phyloP scores from a whole-genome alignment of 2,888 invertebrate genomes.

The Drosophila neutralis region DNA sequence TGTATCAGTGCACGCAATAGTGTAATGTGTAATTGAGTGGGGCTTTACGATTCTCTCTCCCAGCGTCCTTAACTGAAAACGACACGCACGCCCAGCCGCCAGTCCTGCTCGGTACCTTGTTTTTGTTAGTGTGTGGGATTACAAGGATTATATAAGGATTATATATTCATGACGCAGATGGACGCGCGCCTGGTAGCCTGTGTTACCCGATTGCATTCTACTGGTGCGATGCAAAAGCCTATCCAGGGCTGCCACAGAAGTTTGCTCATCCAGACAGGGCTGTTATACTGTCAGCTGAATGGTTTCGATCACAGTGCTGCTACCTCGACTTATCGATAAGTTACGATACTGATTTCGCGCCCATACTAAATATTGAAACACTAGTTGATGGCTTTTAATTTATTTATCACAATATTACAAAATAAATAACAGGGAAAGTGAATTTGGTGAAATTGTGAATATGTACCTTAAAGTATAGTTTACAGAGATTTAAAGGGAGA shows the following conservation, averaged over 20 bases:
- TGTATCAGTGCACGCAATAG: constrained; percentile 45
- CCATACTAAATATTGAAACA: constrained; percentile 3
- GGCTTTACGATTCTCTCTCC: not conserved
- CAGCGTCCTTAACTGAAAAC: constrained; percentile 57
- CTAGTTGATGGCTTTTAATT: constrained; percentile 12
- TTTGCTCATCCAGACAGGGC: constrained; percentile 8
- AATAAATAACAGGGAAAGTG: constrained; percentile 17
- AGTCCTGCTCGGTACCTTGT: constrained; percentile 72
- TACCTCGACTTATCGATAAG: constrained; percentile 16
- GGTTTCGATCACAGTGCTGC: constrained; percentile 9
- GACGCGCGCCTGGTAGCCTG: too few relatives aligned
- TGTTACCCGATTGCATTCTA: constrained; percentile 82
- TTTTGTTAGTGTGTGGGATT: not conserved
- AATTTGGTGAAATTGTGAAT: constrained; percentile 26
- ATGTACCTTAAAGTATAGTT: constrained; percentile 20
- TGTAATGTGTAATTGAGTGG: constrained; percentile 22
- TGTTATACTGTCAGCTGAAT: constrained; percentile 1
- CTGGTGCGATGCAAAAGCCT: constrained; percentile 80
- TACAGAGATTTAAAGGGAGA: not conserved
- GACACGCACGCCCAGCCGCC: constrained; percentile 77
- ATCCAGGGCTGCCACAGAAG: too few relatives aligned
- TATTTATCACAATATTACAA: constrained; percentile 44
- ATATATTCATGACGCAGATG: constrained; percentile 83
- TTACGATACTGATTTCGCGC: constrained; percentile 1
- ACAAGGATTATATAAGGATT: constrained; percentile 63